A percentile compares a stretch with the other conserved stretches of the same genome.
phyloP scores from a whole-genome alignment of 2,113 vertebrate species.

The Ctenomys sociabilis region DNA sequence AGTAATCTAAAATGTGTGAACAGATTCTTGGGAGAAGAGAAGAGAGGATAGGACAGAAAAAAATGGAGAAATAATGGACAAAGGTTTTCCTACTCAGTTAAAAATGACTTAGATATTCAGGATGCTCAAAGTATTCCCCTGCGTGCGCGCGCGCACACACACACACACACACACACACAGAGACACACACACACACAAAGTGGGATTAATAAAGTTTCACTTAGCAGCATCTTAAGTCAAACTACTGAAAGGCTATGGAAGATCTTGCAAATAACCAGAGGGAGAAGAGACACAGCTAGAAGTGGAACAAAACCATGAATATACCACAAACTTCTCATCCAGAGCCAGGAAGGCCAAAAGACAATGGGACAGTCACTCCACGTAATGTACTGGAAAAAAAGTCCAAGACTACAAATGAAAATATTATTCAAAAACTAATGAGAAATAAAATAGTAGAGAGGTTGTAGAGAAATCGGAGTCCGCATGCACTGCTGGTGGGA shows the following conservation, averaged over 20 bases:
- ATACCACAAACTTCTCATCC: not conserved
- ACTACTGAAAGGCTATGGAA: slow-evolving; percentile 24
- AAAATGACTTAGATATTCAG: not conserved
- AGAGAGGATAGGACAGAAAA: not conserved
- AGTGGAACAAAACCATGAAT: not conserved
- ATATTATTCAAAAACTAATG: slow-evolving; percentile 38
- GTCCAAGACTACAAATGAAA: slow-evolving; percentile 27
- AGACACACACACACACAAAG: not conserved
- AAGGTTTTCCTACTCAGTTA: not conserved
- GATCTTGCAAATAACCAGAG: not conserved
- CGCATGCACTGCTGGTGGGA: not conserved
- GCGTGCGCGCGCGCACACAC: not conserved
- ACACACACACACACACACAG: not conserved
- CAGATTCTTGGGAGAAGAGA: not conserved
- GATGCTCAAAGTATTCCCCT: not conserved
- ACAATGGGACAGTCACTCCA: slow-evolving; percentile 6
- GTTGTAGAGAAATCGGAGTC: not conserved
- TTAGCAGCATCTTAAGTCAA: not conserved
- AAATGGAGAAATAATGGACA: not conserved
- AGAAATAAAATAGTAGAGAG: not conserved
- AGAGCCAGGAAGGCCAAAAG: slow-evolving; percentile 29
- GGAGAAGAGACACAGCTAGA: not conserved
- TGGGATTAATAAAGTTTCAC: not conserved
- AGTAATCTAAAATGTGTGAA: not conserved
- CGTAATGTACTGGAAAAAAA: slow-evolving; percentile 2